phyloP scores from a whole-genome alignment of 2,797 vertebrate genomes.

The Sciurus carolinensis region DNA sequence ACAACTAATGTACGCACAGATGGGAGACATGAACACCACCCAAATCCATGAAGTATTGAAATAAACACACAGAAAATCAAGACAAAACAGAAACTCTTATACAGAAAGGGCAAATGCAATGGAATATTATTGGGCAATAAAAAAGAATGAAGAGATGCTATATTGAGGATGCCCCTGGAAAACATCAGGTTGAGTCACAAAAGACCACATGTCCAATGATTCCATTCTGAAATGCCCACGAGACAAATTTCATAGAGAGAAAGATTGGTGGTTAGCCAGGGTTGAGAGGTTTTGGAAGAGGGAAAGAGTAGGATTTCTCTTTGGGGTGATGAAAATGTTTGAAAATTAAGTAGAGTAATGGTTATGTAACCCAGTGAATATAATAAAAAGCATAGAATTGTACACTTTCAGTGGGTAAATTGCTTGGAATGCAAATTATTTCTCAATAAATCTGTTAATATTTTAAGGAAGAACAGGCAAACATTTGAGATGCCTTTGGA shows the following conservation, averaged over 20 bases:
- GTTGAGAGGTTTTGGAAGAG: background rate
- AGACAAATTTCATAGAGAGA: background rate
- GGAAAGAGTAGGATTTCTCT: background rate
- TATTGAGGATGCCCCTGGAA: background rate
- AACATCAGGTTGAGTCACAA: background rate
- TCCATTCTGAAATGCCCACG: background rate
- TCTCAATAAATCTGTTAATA: conserved; percentile 37
- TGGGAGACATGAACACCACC: background rate
- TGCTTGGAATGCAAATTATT: background rate
- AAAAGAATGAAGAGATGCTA: background rate
- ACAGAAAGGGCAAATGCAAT: background rate
- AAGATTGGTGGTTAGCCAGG: background rate
- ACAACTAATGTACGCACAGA: background rate
- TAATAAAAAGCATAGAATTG: background rate
- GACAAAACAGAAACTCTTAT: background rate
- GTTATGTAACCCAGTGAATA: background rate
- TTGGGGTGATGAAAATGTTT: background rate
- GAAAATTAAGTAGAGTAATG: background rate
- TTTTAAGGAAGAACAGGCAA: conserved; percentile 1
- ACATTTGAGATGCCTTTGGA: background rate
- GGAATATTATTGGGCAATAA: conserved; percentile 30
- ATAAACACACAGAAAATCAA: background rate
- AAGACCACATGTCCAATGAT: background rate
- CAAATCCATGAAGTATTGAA: background rate
- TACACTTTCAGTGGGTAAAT: background rate